Evolutionary conservation across 2,113 vertebrate genomes (phyloP).

Genomic region (Platichthys flesus): DNA sequence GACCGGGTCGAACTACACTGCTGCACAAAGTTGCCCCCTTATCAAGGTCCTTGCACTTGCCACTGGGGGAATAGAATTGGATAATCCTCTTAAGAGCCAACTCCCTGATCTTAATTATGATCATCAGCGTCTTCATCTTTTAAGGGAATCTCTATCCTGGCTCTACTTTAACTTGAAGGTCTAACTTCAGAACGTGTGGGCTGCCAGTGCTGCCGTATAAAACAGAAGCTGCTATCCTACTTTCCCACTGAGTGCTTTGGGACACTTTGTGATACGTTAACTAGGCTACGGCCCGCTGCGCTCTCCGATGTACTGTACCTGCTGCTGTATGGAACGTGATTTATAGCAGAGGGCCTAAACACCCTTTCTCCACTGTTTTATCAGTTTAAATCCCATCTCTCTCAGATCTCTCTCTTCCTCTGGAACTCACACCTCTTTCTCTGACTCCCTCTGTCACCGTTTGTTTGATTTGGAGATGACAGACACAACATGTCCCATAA

Average conservation of each 20-base stretch:
- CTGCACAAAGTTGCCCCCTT: conserved; percentile 47
- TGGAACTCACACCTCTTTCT: conserved; percentile 20
- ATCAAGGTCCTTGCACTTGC: conserved; percentile 56
- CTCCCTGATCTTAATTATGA: conserved; percentile 69
- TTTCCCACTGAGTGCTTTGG: conserved; percentile 18
- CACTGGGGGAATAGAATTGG: conserved; percentile 44
- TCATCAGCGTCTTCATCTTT: conserved; percentile 59
- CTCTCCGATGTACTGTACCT: background rate
- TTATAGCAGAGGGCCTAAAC: conserved; percentile 41
- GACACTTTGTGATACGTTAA: conserved; percentile 36
- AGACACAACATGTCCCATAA: conserved; percentile 47
- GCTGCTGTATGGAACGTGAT: conserved; percentile 8
- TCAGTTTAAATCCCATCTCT: conserved; percentile 40
- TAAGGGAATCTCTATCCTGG: conserved; percentile 52
- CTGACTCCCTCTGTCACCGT: conserved; percentile 38
- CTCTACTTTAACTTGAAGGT: conserved; percentile 52
- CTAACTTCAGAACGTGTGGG: conserved; percentile 37
- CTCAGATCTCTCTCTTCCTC: conserved; percentile 35
- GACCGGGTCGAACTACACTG: background rate
- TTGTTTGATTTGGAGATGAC: conserved; percentile 64
- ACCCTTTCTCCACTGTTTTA: conserved; percentile 27
- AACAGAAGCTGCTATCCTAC: background rate
- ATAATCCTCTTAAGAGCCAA: conserved; percentile 65
- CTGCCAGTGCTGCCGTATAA: conserved; percentile 1
- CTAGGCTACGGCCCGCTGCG: background rate